A percentile compares a stretch with the other conserved stretches of the same genome.
These are phyloP conservation scores for Antigone vipio DNA, from an alignment of 2,113 vertebrate species.

Conservation along the genomic window DNA sequence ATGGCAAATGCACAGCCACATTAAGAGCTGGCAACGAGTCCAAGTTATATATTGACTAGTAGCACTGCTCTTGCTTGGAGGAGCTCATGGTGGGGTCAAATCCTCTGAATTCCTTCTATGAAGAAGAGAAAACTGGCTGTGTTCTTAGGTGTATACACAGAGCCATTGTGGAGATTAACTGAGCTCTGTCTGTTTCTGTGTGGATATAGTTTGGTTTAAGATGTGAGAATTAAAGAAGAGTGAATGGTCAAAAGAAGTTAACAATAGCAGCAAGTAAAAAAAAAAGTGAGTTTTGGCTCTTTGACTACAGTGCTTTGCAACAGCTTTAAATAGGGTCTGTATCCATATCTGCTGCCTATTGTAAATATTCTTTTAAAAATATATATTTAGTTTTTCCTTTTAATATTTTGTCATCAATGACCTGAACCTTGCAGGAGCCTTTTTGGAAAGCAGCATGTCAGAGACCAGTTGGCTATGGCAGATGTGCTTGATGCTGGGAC, in stretches of 20 bases:
- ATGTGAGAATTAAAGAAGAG: background rate
- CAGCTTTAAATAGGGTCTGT: background rate
- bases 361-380: background rate
- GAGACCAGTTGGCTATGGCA: background rate
- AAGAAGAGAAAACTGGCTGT: background rate
- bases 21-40: background rate
- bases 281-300: background rate
- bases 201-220: background rate
- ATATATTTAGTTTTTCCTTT: background rate
- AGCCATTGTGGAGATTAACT: background rate
- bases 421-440: background rate
- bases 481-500: background rate
- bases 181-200: background rate
- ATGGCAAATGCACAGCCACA: background rate
- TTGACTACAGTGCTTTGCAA: background rate
- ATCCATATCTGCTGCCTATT: background rate
- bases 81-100: background rate
- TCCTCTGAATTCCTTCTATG: background rate
- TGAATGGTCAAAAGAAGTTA: background rate
- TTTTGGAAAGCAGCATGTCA: background rate
- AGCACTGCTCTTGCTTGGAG: background rate
- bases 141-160: background rate
- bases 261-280: background rate
- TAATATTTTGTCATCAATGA: background rate
- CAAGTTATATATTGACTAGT: background rate